These are phyloP conservation scores for Rhynchomys soricoides DNA, from an alignment of 2,113 vertebrate genomes.

Conservation along the genomic window DNA sequence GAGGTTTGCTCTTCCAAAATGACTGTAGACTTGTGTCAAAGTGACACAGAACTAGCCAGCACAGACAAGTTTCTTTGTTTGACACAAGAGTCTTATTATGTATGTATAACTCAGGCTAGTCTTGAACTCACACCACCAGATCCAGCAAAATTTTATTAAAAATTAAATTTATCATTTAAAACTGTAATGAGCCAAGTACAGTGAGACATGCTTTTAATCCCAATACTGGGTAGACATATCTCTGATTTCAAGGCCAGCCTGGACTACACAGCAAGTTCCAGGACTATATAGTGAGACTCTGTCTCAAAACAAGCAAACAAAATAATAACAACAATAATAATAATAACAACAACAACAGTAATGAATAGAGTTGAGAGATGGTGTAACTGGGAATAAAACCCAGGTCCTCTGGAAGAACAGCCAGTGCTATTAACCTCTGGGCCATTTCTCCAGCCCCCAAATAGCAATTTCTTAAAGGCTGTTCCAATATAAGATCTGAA, in stretches of 20 bases:
- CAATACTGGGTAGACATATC: neutral
- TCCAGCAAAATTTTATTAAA: neutral
- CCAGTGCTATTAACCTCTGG: too few species aligned
- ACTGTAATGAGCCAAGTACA: neutral
- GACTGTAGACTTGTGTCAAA: neutral
- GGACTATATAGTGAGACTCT: neutral
- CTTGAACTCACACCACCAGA: neutral
- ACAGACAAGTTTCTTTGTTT: neutral
- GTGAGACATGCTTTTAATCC: neutral
- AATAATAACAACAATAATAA: neutral
- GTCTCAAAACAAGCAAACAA: neutral
- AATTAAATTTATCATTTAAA: neutral
- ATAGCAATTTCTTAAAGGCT: slow-evolving; percentile 30
- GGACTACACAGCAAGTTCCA: neutral
- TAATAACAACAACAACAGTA: neutral
- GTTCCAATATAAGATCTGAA: slow-evolving; percentile 30
- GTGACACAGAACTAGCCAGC: neutral
- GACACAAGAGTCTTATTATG: neutral
- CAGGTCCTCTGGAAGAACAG: neutral
- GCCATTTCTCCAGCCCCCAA: neutral
- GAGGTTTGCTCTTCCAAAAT: neutral
- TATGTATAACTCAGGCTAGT: neutral
- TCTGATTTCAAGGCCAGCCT: neutral
- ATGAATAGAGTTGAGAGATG: neutral
- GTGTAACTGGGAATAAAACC: neutral